Evolutionary conservation across 2,113 vertebrate genomes (phyloP), one percentile per base, ranked within the genome.

Genomic region (Melanerpes formicivorus): DNA sequence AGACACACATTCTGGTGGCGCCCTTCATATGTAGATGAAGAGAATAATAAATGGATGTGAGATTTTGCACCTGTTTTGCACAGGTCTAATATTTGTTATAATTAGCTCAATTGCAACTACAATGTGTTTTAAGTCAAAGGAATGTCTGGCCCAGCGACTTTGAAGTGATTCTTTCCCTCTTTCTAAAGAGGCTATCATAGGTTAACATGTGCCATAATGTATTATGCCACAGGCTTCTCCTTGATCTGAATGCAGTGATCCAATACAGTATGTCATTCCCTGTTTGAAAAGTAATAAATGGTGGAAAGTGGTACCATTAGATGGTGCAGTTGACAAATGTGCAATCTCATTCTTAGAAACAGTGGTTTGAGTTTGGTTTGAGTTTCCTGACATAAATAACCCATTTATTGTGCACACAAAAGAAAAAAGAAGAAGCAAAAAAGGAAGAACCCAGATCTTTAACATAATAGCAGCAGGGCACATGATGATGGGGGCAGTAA

Each of bases 401-500:
- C 83, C 10, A 1, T 77, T 75, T 65, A 32, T 52, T 65, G 67
- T 42, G 52, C 73, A 84, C 14, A 27, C 22, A 54, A 46, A 11
- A 14, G 14, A 42, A 44, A 44, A 44, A 44, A 44, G 16, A 44
- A 44, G 3, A 44, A 44, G 5, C 5, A 44, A 44, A 14, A 44
- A 44, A 42, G 42, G 42, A 67, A 6, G 85, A 67, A 80, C 62
- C 32, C 56, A 32, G 55, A 48, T 62, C 76, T 88, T 50, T 32
- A 54, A 2, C 5, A 0, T 48, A 32, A 67, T 44, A 71, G 48
- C 32, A 52, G 3, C 3, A 14, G 71, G 1, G 79, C 27, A 15
- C 23, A 0, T 34, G 50, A 30, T 0, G 8, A 25, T 37, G 46
- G 50, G 50, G 44, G 25, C 56, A 42, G 50, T 5, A 18, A 67